Percentiles rank a stretch among this genome's conserved stretches.
Evolutionary conservation across 1,140 invertebrate genomes (phyloP).

Genomic region (Stenopsyche tienmushanensis): DNA sequence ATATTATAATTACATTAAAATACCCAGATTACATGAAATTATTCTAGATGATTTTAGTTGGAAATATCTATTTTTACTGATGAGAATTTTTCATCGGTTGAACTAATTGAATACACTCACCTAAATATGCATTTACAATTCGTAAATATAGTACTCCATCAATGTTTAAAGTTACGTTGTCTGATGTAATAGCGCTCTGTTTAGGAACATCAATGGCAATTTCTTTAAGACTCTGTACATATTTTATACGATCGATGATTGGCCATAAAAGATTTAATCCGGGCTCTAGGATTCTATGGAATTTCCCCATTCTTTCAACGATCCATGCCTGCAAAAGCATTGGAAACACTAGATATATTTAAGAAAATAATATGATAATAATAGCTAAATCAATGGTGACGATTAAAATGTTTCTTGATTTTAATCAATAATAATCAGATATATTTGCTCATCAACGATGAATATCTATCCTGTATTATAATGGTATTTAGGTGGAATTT

Average conservation of each 20-base stretch:
- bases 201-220: conserved; percentile 99
- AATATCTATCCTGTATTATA: too few relatives aligned
- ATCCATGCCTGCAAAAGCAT: conserved; percentile 84
- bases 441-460: too few relatives aligned
- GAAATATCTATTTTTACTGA: background rate
- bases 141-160: conserved; percentile 97
- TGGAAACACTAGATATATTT: background rate
- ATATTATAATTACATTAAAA: background rate
- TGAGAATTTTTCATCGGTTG: background rate
- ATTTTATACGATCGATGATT: conserved; percentile 90
- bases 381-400: too few relatives aligned
- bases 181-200: conserved; percentile 96
- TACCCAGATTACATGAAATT: background rate
- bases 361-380: too few relatives aligned
- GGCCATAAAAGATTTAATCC: conserved; percentile 94
- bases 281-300: conserved; percentile 88
- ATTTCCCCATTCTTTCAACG: conserved; percentile 98
- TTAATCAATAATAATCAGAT: too few relatives aligned
- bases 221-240: conserved; percentile 99
- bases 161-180: conserved; percentile 95
- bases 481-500: too few relatives aligned
- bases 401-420: too few relatives aligned
- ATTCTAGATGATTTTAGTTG: background rate
- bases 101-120: conserved; percentile 45
- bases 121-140: conserved; percentile 89